A percentile compares a stretch with the other conserved stretches of the same genome.
Conservation (phyloP, 2,113 vertebrate genomes). For the Bubalus kerabau region DNA sequence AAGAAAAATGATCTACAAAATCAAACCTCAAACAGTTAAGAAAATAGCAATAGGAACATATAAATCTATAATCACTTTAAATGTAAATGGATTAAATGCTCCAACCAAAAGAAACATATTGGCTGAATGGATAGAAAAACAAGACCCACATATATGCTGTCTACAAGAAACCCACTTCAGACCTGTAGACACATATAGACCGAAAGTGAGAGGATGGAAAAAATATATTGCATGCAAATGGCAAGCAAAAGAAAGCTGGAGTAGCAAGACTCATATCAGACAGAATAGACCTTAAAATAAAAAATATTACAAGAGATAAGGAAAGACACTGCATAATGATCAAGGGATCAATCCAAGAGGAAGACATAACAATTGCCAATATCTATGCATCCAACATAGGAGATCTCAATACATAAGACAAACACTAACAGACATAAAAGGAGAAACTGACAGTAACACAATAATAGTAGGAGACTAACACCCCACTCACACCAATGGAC, state of each 20-base stretch:
- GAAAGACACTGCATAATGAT: not conserved
- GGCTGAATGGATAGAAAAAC: not conserved
- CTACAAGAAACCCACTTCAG: not conserved
- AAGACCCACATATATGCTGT: not conserved
- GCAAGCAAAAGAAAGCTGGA: not conserved
- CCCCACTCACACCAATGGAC: not conserved
- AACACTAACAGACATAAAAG: not conserved
- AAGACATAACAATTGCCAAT: not conserved
- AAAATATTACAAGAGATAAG: not conserved
- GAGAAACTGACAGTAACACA: not conserved
- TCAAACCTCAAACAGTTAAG: not conserved
- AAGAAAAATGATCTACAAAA: not conserved
- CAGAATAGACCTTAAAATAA: not conserved
- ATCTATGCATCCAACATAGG: not conserved
- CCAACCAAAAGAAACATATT: not conserved
- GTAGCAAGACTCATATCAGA: not conserved
- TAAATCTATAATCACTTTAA: not conserved
- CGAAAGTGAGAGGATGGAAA: not conserved
- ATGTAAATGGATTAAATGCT: not conserved
- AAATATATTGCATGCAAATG: not conserved
- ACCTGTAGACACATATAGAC: not conserved
- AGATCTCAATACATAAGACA: not conserved
- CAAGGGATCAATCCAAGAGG: not conserved
- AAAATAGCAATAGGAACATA: not conserved
- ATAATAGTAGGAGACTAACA: not conserved